These are phyloP conservation scores for Sinotaia quadrata DNA, from an alignment of 2,888 invertebrate genomes.

Conservation along the genomic window DNA sequence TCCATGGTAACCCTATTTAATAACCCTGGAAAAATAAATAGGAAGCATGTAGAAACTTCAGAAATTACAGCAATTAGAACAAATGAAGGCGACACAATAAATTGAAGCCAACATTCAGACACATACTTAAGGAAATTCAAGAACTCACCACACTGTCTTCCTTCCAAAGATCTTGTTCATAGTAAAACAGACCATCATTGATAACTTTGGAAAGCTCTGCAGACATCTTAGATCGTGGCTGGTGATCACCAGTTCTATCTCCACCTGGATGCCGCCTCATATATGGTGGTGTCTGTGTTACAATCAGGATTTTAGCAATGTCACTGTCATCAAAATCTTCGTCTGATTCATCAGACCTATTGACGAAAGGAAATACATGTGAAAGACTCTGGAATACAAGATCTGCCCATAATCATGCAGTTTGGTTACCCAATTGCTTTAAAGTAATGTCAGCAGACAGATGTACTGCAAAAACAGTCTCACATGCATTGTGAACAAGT, in stretches of 20 bases:
- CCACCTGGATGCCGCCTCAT: constrained; percentile 87
- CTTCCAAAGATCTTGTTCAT: constrained; percentile 94
- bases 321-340: constrained; percentile 93
- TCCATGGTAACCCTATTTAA: too few relatives aligned
- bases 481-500: too few relatives aligned
- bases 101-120: too few relatives aligned
- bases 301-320: constrained; percentile 93
- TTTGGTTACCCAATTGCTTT: too few relatives aligned
- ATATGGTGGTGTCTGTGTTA: constrained; percentile 82
- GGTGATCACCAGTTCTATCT: constrained; percentile 92
- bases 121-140: too few relatives aligned
- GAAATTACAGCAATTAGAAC: too few relatives aligned
- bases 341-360: constrained; percentile 55
- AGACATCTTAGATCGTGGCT: constrained; percentile 91
- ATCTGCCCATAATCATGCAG: too few relatives aligned
- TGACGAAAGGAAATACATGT: neutral
- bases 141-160: constrained; percentile 67
- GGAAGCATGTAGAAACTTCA: too few relatives aligned
- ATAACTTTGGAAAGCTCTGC: constrained; percentile 95
- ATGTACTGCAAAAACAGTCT: too few relatives aligned
- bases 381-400: neutral
- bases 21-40: too few relatives aligned
- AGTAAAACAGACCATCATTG: constrained; percentile 95
- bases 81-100: too few relatives aligned
- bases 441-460: too few relatives aligned